Base-by-base conservation (phyloP, 2,113 vertebrate genomes). In the Calidris pugnax region DNA sequence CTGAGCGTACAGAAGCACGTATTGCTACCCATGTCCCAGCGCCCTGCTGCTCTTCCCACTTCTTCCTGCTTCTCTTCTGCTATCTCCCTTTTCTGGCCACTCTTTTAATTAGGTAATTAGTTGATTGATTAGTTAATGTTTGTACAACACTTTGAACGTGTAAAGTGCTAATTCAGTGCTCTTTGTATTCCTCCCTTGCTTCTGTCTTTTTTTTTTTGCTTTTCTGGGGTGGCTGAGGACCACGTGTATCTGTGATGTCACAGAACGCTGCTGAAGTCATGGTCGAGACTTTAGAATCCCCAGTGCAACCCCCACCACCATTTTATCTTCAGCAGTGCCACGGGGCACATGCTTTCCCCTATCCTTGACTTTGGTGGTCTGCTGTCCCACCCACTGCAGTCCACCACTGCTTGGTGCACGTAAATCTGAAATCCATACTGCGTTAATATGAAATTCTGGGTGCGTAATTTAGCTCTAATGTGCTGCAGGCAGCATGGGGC, bases 91-190 rank as follows among this genome's bases (percentile, higher is more conserved):
- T 90, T n/a, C 68, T 93, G 48, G 23, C 56, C 14, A 12, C 37
- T 83, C 75, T 92, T 97, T 92, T 94, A 96, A 91, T 97, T 89
- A 93, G 84, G 75, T 43, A 72, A 93, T 94, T 97, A 94, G 88
- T 79, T 89, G 94, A 97, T 96, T 94, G 94, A 96, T 97, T 94
- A 92, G 62, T 85, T 95, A 84, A 85, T 86, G 81, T 93, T 95
- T 79, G 85, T 95, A 83, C 89, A 93, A 82, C 85, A 90, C 68
- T 96, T 86, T 10, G n/a, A 93, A 74, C 77, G 59, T 48, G 53
- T 48, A 66, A 81, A 86, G 82, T 48, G 33, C 67, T 94, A 95
- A 94, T 94, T 95, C 82, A 79, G 17, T 87, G 48, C 33, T 89
- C 39, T 82, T 78, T 71, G 33, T 89, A 32, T 59, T 83, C 63